phyloP scores from a whole-genome alignment of 2,888 invertebrate genomes.

The Phymatocera aterrima region DNA sequence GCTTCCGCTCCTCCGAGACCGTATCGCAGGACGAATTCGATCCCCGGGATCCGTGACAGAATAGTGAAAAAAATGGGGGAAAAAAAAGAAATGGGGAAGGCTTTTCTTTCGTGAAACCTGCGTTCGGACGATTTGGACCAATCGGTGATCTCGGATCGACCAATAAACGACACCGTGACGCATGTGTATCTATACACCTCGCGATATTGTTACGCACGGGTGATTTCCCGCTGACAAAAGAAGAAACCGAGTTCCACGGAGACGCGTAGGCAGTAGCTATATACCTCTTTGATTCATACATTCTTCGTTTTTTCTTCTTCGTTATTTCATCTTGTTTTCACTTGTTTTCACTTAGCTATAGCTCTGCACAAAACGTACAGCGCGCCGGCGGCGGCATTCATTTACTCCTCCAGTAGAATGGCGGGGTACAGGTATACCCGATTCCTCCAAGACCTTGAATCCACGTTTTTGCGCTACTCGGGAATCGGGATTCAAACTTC shows the following conservation, averaged over 20 bases:
- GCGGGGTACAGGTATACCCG: neutral
- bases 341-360: slow-evolving; percentile 23
- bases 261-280: neutral
- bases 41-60: slow-evolving; percentile 18
- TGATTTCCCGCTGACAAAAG: neutral
- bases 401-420: neutral
- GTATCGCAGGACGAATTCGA: slow-evolving; percentile 5
- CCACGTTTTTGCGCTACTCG: neutral
- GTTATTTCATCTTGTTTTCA: slow-evolving; percentile 27
- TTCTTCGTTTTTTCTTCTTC: too few species aligned
- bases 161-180: slow-evolving; percentile 18
- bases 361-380: neutral
- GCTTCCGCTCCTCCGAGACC: neutral
- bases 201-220: slow-evolving; percentile 6
- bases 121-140: slow-evolving; percentile 23
- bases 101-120: neutral
- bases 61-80: too few species aligned
- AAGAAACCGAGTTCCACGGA: neutral
- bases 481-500: neutral
- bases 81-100: neutral
- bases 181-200: neutral
- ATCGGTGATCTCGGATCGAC: slow-evolving; percentile 16
- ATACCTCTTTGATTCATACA: too few species aligned
- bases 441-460: neutral
- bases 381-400: neutral